Conservation (phyloP, 2,888 invertebrate genomes). For the Meganola albula region DNA sequence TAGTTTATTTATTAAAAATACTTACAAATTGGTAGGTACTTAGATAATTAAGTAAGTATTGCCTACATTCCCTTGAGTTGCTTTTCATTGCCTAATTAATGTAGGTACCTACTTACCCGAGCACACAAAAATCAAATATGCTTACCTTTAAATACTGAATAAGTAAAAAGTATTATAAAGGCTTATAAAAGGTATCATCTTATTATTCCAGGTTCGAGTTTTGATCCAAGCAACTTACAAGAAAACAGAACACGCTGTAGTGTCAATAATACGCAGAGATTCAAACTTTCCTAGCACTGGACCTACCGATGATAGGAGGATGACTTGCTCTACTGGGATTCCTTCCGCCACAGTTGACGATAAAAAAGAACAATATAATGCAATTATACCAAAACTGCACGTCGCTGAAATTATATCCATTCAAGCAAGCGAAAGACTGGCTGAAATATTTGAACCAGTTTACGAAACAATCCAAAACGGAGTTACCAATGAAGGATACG, state of each 20-base stretch:
- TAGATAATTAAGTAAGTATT: too few relatives aligned
- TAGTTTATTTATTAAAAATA: too few relatives aligned
- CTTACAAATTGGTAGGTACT: too few relatives aligned
- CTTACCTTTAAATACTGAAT: neutral
- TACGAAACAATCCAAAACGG: conserved; percentile 62
- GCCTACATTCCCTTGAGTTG: too few relatives aligned
- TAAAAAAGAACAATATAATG: conserved; percentile 43
- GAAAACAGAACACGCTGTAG: conserved; percentile 61
- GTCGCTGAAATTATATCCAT: conserved; percentile 70
- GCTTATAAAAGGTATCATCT: too few relatives aligned
- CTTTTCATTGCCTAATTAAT: too few relatives aligned
- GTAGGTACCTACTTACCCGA: too few relatives aligned
- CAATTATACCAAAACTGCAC: conserved; percentile 51
- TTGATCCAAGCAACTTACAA: conserved; percentile 62
- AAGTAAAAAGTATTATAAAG: neutral
- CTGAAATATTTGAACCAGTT: conserved; percentile 64
- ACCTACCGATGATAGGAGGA: conserved; percentile 44
- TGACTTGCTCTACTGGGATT: conserved; percentile 58
- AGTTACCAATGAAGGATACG: conserved; percentile 48
- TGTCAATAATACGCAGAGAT: conserved; percentile 53
- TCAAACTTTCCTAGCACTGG: conserved; percentile 41
- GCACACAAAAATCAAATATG: too few relatives aligned
- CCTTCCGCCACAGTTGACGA: conserved; percentile 36
- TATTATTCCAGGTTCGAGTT: conserved; percentile 51
- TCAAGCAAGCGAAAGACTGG: conserved; percentile 60